phyloP scores from a whole-genome alignment of 2,113 vertebrate species.

The Silurus glanis region DNA sequence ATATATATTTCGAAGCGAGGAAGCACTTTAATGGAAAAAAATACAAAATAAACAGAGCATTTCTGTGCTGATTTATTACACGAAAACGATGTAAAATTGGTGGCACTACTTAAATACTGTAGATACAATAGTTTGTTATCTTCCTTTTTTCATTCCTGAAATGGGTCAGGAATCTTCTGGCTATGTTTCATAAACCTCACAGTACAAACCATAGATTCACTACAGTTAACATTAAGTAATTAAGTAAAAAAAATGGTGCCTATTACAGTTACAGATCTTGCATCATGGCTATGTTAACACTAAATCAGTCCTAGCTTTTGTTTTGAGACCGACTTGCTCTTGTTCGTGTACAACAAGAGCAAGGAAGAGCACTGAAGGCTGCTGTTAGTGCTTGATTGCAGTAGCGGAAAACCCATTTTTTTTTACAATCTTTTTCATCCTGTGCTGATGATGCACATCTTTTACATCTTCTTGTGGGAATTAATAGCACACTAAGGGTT shows the following conservation, averaged over 20 bases:
- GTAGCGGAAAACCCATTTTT: not conserved
- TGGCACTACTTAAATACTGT: not conserved
- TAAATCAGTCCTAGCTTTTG: not conserved
- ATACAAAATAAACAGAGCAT: not conserved
- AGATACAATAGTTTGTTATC: too few relatives aligned
- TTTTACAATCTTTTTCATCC: not conserved
- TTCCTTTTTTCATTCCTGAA: not conserved
- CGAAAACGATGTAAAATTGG: not conserved
- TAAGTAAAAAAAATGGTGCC: not conserved
- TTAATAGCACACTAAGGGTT: slow-evolving; percentile 11
- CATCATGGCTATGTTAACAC: not conserved
- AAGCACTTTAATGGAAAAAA: not conserved
- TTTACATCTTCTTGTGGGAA: not conserved
- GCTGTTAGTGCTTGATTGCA: slow-evolving; percentile 16
- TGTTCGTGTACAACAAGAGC: not conserved
- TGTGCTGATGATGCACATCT: not conserved
- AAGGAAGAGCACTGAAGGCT: not conserved
- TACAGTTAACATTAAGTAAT: not conserved
- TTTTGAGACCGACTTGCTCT: too few relatives aligned
- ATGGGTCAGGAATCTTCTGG: not conserved
- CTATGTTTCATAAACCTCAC: not conserved
- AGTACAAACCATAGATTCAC: not conserved
- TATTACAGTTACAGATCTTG: not conserved
- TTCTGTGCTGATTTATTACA: not conserved
- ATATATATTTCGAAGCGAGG: not conserved